Conservation (phyloP, 2,113 vertebrate genomes). For the Bambusicola thoracicus region DNA sequence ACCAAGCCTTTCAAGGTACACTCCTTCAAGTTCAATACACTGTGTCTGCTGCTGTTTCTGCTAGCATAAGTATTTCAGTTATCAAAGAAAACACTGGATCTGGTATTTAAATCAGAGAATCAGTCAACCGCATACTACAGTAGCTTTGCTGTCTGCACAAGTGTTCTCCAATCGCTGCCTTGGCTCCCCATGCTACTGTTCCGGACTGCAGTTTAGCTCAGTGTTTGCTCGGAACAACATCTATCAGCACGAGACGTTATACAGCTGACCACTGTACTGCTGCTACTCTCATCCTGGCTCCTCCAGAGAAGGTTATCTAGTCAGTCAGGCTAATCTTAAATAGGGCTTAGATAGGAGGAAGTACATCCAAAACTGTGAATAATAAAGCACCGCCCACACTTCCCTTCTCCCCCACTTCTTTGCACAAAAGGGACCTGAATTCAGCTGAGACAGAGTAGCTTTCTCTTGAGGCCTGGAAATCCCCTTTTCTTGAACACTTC, state of each 20-base stretch:
- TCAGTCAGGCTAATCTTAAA: background rate
- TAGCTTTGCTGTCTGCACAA: background rate
- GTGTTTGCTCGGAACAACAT: background rate
- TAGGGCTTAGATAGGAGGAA: background rate
- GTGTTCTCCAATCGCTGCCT: background rate
- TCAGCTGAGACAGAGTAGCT: background rate
- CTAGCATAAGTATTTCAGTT: conserved; percentile 19
- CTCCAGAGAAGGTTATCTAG: background rate
- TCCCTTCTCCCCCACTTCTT: background rate
- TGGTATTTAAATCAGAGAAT: conserved; percentile 43
- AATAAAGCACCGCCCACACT: background rate
- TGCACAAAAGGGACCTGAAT: background rate
- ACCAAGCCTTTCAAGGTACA: conserved; percentile 46
- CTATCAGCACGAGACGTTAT: background rate
- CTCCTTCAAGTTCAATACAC: background rate
- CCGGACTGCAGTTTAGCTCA: background rate
- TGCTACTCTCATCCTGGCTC: background rate
- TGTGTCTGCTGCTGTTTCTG: conserved; percentile 12
- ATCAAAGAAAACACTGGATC: conserved; percentile 43
- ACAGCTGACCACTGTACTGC: background rate
- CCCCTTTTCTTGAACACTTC: conserved; percentile 13
- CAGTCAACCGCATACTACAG: background rate
- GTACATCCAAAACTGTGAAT: background rate
- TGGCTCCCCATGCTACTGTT: background rate
- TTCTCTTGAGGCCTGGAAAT: conserved; percentile 12